Evolutionary conservation across 2,113 vertebrate genomes (phyloP), one percentile per base, ranked within the genome.

Genomic region (Plotosus lineatus): DNA sequence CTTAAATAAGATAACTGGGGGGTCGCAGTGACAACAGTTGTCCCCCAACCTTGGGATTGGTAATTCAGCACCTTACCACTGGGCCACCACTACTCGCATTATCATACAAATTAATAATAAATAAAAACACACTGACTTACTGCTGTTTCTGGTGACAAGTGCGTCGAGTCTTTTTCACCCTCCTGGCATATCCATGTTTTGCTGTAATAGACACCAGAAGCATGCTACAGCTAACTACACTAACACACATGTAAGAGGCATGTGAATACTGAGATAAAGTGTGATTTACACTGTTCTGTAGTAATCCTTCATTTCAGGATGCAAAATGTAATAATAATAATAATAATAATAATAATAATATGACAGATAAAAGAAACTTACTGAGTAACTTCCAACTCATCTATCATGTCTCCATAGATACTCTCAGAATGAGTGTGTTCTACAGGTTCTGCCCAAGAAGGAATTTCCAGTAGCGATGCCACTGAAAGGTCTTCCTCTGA

Each of bases 401-500:
- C 95, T 91, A 96, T 91, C 85, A 95, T 90, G 87, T 96, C 94
- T n/a, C 88, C 86, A 83, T 94, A 93, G 68, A 89, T 88, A 85
- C 92, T 94, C 72, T 96, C 96, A 83, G 94, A 95, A 61, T 92
- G 93, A 75, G 89, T 86, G 58, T 95, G 94, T 81, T 93, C 93
- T 85, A 93, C 83, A 79, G 93, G 91, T 81, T 96, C 94, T 60
- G 92, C 92, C 93, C 94, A 95, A 60, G 95, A 94, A 77, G 94
- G 92, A 69, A 91, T 89, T 85, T 98, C 97, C 75, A 96, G 93
- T 65, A 97, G 93, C 0, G 94, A 95, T 80, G 96, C 95, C 55
- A 94, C 95, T 72, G 97, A 99, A 42, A 96, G 90, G 1, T 99
- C 97, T 88, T 99, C 97, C 87, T 98, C 97, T 0, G 97, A 98